Percentiles rank a stretch among this genome's conserved stretches.
phyloP scores from a whole-genome alignment of 2,113 vertebrate species.

The Dendrocopos noguchii region DNA sequence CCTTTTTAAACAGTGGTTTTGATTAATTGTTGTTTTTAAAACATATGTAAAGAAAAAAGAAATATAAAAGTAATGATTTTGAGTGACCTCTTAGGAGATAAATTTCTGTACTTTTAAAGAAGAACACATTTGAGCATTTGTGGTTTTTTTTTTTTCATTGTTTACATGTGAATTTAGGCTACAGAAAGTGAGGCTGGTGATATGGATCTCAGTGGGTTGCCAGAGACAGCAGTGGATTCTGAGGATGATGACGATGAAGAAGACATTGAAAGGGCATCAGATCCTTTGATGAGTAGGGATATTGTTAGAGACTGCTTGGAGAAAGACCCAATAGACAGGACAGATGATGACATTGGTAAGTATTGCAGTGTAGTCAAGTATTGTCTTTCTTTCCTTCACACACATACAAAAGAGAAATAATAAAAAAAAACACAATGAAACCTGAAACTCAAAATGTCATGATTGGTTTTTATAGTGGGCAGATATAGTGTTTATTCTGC shows the following conservation, averaged over 20 bases:
- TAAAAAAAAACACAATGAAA: no score
- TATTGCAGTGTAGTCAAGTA: neutral
- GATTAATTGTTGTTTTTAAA: neutral
- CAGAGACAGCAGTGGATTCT: slow-evolving; percentile 98
- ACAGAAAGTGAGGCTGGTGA: slow-evolving; percentile 97
- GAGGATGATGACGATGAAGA: slow-evolving; percentile 98
- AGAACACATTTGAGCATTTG: neutral
- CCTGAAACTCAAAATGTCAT: neutral
- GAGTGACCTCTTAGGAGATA: neutral
- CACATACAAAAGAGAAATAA: no score
- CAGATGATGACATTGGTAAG: slow-evolving; percentile 98
- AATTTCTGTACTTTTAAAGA: neutral
- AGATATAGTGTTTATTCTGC: neutral
- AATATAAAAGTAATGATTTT: neutral
- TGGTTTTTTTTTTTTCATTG: neutral
- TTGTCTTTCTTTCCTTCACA: neutral
- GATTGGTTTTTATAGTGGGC: neutral
- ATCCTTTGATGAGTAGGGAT: slow-evolving; percentile 97
- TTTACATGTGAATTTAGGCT: slow-evolving; percentile 78
- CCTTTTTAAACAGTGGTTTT: neutral
- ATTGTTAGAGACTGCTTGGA: slow-evolving; percentile 97
- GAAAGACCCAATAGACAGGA: slow-evolving; percentile 97
- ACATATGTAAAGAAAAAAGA: neutral
- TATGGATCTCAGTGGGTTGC: slow-evolving; percentile 98
- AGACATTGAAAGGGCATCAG: slow-evolving; percentile 95